phyloP scores from a whole-genome alignment of 2,113 vertebrate species.

The Polypterus bichir region DNA sequence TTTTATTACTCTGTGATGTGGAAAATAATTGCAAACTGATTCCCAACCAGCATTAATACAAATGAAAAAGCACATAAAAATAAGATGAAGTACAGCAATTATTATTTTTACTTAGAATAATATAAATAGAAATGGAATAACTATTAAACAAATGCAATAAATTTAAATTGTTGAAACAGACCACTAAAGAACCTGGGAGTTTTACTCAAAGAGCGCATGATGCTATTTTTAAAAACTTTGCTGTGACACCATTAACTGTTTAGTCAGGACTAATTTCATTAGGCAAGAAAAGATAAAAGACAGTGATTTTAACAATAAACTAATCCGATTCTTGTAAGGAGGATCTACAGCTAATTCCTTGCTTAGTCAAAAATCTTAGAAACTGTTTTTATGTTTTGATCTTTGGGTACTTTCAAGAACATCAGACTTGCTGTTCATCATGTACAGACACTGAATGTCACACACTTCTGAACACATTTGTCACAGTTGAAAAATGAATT shows the following conservation, averaged over 20 bases:
- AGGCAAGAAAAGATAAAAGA: conserved; percentile 38
- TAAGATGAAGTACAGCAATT: too few species aligned
- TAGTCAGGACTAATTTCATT: conserved; percentile 34
- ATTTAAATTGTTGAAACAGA: too few species aligned
- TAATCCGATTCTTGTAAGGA: conserved; percentile 48
- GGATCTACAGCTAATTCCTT: conserved; percentile 45
- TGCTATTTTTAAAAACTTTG: neutral
- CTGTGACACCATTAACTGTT: conserved; percentile 26
- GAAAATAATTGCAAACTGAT: too few species aligned
- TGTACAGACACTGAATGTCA: neutral
- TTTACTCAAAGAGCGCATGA: neutral
- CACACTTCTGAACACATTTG: neutral
- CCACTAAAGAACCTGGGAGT: too few species aligned
- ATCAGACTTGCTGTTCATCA: neutral
- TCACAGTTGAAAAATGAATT: too few species aligned
- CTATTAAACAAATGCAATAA: too few species aligned
- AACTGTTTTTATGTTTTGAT: conserved; percentile 12
- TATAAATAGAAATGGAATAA: too few species aligned
- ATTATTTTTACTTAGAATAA: too few species aligned
- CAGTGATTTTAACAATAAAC: conserved; percentile 45
- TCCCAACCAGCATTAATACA: too few species aligned
- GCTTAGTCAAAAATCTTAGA: conserved; percentile 24
- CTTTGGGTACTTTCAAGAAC: neutral
- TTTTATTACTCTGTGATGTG: too few species aligned
- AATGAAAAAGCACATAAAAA: too few species aligned